phyloP scores from a whole-genome alignment of 2,888 invertebrate genomes.

The Rhamnusium bicolor region DNA sequence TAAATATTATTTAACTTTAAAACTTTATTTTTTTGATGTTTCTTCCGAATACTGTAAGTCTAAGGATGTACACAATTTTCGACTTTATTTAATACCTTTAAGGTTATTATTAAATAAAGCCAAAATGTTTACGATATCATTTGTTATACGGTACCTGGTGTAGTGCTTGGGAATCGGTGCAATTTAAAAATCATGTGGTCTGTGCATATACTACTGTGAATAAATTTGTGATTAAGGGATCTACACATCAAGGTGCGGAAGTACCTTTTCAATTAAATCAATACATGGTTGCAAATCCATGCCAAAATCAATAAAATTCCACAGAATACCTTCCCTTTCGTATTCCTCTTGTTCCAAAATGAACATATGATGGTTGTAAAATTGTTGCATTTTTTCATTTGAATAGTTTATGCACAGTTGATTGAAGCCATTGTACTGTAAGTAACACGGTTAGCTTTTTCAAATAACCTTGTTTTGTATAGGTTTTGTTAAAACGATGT shows the following conservation, averaged over 20 bases:
- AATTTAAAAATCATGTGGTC: slow-evolving; percentile 34
- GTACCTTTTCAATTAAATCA: slow-evolving; percentile 92
- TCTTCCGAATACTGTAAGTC: not conserved
- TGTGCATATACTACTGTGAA: slow-evolving; percentile 56
- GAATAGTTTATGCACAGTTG: slow-evolving; percentile 98
- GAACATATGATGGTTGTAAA: slow-evolving; percentile 98
- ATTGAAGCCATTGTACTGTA: slow-evolving; percentile 94
- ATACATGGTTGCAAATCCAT: slow-evolving; percentile 94
- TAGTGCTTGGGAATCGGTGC: slow-evolving; percentile 51
- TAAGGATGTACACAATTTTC: not conserved
- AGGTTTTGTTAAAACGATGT: slow-evolving; percentile 21
- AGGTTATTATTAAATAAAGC: not conserved
- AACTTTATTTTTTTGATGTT: not conserved
- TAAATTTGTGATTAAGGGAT: slow-evolving; percentile 30
- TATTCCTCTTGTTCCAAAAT: slow-evolving; percentile 96
- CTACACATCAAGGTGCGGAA: slow-evolving; percentile 15
- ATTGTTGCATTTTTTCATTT: slow-evolving; percentile 95
- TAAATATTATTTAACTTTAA: not conserved
- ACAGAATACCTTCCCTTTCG: slow-evolving; percentile 90
- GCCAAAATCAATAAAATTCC: slow-evolving; percentile 97
- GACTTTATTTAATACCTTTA: not conserved
- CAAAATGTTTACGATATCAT: slow-evolving; percentile 1
- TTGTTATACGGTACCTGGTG: slow-evolving; percentile 55
- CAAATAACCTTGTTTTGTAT: slow-evolving; percentile 31
- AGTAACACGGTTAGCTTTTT: slow-evolving; percentile 54